phyloP scores from a whole-genome alignment of 2,113 vertebrate genomes.

The Motacilla tschutschensis region DNA sequence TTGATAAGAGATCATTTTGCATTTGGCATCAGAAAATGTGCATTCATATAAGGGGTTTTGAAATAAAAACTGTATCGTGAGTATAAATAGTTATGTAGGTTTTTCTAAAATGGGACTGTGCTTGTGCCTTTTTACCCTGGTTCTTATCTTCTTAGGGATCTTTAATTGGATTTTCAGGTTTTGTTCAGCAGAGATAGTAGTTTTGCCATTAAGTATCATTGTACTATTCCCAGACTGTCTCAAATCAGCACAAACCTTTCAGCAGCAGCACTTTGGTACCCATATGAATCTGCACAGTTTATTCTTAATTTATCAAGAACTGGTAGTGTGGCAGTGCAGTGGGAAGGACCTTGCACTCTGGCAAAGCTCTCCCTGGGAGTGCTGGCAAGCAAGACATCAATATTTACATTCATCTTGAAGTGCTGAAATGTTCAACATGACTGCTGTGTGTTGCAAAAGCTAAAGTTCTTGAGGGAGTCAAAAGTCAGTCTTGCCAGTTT shows the following conservation, averaged over 20 bases:
- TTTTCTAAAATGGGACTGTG: not conserved
- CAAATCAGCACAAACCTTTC: not conserved
- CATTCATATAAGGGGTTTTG: not conserved
- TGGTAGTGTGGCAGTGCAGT: not conserved
- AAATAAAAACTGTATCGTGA: not conserved
- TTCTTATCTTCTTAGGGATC: not conserved
- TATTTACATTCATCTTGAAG: constrained; percentile 1
- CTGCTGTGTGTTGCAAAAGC: not conserved
- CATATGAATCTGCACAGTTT: not conserved
- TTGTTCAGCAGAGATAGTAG: not conserved
- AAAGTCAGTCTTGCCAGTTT: not conserved
- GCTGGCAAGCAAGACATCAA: not conserved
- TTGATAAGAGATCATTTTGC: not conserved
- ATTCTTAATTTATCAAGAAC: not conserved
- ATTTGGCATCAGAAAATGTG: not conserved
- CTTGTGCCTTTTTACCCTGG: not conserved
- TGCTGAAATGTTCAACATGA: accelerated
- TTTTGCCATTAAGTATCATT: not conserved
- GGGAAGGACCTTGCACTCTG: not conserved
- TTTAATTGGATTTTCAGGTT: not conserved
- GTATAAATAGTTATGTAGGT: not conserved
- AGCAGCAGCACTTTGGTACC: not conserved
- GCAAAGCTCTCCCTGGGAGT: not conserved
- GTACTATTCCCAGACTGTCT: not conserved
- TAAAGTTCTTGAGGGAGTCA: not conserved